A percentile compares a stretch with the other conserved stretches of the same genome.
Conservation (phyloP, 2,113 vertebrate genomes). For the Porphyrio hochstetteri region DNA sequence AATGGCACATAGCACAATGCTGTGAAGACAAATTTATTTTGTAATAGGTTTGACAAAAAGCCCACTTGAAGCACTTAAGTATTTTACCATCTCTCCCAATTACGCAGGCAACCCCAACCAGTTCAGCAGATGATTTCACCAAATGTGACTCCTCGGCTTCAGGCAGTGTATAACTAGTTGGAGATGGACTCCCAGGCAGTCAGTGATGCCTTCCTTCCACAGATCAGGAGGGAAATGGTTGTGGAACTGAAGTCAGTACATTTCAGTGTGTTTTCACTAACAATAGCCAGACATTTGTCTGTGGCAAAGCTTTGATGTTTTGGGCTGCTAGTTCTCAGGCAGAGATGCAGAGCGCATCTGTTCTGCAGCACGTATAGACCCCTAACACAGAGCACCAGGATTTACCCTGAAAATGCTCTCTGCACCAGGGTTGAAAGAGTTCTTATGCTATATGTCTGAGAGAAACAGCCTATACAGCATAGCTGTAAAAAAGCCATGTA, state of each 20-base stretch:
- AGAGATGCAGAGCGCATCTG: neutral
- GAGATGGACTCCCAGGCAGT: neutral
- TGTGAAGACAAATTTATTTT: neutral
- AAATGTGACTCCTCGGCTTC: neutral
- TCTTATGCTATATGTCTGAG: neutral
- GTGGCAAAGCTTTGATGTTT: neutral
- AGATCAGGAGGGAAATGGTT: neutral
- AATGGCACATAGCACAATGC: neutral
- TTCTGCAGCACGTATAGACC: fast-evolving
- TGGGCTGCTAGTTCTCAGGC: neutral
- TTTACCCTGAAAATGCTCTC: neutral
- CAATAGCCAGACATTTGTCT: neutral
- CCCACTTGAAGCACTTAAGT: neutral
- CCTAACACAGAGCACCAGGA: fast-evolving
- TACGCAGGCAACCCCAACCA: neutral
- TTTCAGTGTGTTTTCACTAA: neutral
- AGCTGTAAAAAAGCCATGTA: neutral
- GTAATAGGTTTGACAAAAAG: neutral
- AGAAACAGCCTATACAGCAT: neutral
- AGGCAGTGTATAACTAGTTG: neutral
- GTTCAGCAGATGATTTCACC: neutral
- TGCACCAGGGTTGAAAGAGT: neutral
- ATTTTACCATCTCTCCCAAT: neutral
- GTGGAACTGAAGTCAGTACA: neutral
- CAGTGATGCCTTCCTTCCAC: neutral